Conservation (phyloP, 37 sponge, comb jelly and placozoan genomes). For the Amphimedon queenslandica region DNA sequence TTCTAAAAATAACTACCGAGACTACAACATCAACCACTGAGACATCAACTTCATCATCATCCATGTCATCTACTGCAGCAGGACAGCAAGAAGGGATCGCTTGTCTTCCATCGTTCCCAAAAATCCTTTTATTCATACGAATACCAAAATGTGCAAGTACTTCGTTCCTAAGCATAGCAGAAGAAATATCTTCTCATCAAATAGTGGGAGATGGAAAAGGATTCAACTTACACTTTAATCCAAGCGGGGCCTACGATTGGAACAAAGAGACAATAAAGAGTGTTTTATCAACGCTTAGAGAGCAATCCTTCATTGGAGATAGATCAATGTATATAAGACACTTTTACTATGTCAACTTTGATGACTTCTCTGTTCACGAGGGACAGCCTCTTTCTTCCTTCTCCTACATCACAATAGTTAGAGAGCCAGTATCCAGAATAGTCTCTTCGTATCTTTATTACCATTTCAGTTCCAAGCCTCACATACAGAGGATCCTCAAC, state of each 20-base stretch:
- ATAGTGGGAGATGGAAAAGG: too few relatives aligned
- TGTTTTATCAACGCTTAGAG: constrained; percentile 9
- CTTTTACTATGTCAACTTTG: constrained; percentile 71
- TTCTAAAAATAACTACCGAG: not conserved
- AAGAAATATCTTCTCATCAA: constrained; percentile 18
- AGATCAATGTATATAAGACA: constrained; percentile 62
- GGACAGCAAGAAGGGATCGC: not conserved
- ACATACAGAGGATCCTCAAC: constrained; percentile 48
- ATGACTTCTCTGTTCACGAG: constrained; percentile 5
- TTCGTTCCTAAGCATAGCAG: constrained; percentile 47
- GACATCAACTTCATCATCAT: not conserved
- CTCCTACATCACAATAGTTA: constrained; percentile 66
- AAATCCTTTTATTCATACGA: constrained; percentile 56
- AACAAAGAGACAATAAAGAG: constrained; percentile 7
- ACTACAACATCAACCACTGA: not conserved
- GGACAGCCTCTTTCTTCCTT: too few relatives aligned
- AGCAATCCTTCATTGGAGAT: not conserved
- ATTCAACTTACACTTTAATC: constrained; percentile 40
- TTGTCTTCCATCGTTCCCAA: constrained; percentile 7
- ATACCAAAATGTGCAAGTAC: constrained; percentile 91
- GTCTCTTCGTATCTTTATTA: constrained; percentile 82
- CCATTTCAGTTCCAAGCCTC: constrained; percentile 59
- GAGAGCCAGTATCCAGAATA: constrained; percentile 71
- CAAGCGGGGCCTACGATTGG: constrained; percentile 80
- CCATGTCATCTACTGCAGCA: not conserved